Evolutionary conservation across 2,113 vertebrate genomes (phyloP).

Genomic region (Mastomys natalensis): DNA sequence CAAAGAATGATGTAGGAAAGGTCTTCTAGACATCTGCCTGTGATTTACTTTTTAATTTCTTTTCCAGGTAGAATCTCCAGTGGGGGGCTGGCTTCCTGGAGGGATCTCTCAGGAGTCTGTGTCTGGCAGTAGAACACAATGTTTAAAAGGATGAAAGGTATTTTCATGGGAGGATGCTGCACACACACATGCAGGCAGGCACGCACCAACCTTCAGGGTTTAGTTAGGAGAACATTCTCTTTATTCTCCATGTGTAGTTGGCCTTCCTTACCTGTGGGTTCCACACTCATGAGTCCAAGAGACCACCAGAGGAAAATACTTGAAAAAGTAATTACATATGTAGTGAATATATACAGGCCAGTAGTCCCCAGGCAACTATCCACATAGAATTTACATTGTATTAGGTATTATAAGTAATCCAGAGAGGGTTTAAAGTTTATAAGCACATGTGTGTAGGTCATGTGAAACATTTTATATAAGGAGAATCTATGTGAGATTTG

Average conservation of each 20-base stretch:
- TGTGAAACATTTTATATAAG: background rate
- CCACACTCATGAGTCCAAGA: background rate
- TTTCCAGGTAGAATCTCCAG: constrained; percentile 63
- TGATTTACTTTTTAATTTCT: constrained; percentile 44
- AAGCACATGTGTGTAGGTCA: background rate
- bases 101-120: background rate
- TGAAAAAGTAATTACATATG: background rate
- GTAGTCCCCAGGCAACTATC: background rate
- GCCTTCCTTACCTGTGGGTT: background rate
- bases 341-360: background rate
- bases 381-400: background rate
- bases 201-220: background rate
- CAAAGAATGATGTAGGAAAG: background rate
- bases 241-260: background rate
- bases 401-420: background rate
- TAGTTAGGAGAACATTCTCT: background rate
- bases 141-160: constrained; percentile 63
- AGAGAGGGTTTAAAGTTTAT: background rate
- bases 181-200: rapidly evolving
- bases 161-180: background rate
- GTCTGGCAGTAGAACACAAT: constrained; percentile 48
- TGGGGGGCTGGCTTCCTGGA: constrained; percentile 40
- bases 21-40: background rate
- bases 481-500: background rate
- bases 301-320: background rate